Evolutionary conservation across 1,140 invertebrate species (phyloP), one percentile per base, ranked within the genome.

Genomic region (Amphibalanus amphitrite): DNA sequence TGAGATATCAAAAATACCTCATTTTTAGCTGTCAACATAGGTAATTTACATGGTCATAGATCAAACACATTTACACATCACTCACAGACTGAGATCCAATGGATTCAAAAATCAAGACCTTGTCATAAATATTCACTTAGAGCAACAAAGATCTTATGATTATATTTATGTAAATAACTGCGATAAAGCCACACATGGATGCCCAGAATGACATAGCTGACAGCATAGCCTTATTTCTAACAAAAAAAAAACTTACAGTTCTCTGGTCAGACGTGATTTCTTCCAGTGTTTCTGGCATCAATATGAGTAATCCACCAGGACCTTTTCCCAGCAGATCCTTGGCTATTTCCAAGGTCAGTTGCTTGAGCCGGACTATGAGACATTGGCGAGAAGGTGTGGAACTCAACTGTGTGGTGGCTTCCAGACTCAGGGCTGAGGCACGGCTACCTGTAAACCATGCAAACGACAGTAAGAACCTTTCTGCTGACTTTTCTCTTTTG

Each of bases 161-260:
- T 69, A 64, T 33, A 64, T 59, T 26, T 59, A 40, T 70, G 33
- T 70, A 26, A 29, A 28, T 71, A 64, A 8, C 26, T 47, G 67
- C 3, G 8, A 29, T 38, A 38, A 8, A 38, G 6, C 6, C 17
- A 38, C 17, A 38, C 17, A 38, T 38, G 17, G 6, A 38, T 38
- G 17, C 17, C 6, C 17, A 38, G 6, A 38, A 8, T 8, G 38
- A 38, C 38, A 38, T 38, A 17, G 6, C 38, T 8, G 38, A 38
- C 17, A 8, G 6, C 6, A 38, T 38, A 38, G 38, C 6, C 6
- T 38, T 6, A 38, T 38, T 8, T 6, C 6, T 38, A 17, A 38
- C 6, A 6, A 38, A 6, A 38, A 6, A 6, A 38, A 6, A 38
- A 17, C 64, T 65, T 25, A 6, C 64, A 10, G 20, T 23, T 23